A percentile compares a stretch with the other conserved stretches of the same genome.
Evolutionary conservation across 2,797 vertebrate genomes (phyloP).

Genomic region (Brachyalestes nurse): DNA sequence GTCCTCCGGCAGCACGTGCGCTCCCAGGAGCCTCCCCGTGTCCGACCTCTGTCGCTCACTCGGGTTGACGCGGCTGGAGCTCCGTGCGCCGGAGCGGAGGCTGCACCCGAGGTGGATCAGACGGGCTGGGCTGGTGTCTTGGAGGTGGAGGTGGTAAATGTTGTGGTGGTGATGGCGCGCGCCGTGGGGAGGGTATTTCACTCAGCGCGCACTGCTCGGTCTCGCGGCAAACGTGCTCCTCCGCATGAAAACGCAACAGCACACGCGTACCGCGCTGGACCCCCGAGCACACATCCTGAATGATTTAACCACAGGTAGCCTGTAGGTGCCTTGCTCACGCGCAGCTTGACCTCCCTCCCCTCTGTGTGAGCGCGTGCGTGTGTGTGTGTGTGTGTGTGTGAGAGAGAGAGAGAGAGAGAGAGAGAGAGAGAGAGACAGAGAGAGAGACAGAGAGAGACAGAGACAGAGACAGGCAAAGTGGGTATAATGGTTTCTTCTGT

Average conservation of each 20-base stretch:
- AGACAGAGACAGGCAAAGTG: too few species aligned
- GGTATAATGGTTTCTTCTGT: not conserved
- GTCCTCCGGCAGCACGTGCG: not conserved
- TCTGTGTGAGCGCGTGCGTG: slow-evolving; percentile 15
- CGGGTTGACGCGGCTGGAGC: not conserved
- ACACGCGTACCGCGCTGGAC: not conserved
- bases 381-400: not conserved
- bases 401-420: not conserved
- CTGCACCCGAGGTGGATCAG: not conserved
- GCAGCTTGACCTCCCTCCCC: slow-evolving; percentile 28
- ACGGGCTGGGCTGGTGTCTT: slow-evolving; percentile 11
- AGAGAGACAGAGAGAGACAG: not conserved
- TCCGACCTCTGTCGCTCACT: not conserved
- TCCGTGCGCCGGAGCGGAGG: not conserved
- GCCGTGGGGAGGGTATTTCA: slow-evolving; percentile 42
- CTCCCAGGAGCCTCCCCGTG: too few species aligned
- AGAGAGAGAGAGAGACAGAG: slow-evolving; percentile 3
- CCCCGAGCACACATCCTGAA: slow-evolving; percentile 8
- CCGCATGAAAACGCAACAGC: not conserved
- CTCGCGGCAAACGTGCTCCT: slow-evolving; percentile 7
- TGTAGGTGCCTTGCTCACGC: slow-evolving; percentile 32
- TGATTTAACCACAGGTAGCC: slow-evolving; percentile 31
- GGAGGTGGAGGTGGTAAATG: too few species aligned
- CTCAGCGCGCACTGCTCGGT: slow-evolving; percentile 37
- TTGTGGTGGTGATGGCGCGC: too few species aligned